Base-by-base conservation (phyloP, 2,797 vertebrate genomes). In the Melanotaenia maccullochi region DNA sequence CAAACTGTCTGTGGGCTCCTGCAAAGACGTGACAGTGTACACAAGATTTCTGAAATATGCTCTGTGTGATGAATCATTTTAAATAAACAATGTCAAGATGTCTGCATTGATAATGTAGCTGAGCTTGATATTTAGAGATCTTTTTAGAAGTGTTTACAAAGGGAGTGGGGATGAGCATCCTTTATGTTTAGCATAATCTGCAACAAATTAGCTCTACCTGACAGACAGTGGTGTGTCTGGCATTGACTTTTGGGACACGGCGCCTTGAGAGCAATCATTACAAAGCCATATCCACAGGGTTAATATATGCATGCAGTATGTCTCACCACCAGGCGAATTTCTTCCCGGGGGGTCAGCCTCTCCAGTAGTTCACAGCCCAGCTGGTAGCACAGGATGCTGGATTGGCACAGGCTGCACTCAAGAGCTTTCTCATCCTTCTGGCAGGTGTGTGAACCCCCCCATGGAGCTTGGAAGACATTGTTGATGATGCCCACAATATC, bases 351-450 rank as follows among this genome's bases (percentile, higher is more conserved):
- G 76, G 97, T 97, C 78, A 99, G 91, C 84, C 97, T 96, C 89
- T 97, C 96, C 81, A 99, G 93, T 62, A 99, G 95, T 75, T 99
- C 97, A 88, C 97, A 99, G 79, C 96, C 97, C 90, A 99, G 93
- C 91, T 99, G 98, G 92, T 99, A 99, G 90, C 98, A 99, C 72
- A 99, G 94, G 91, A 99, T 99, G 88, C 98, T 99, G 87, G 97
- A 98, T 90, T 99, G 98, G 86, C 98, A 99, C 71, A 99, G 93
- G 85, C 93, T 96, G 88, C 98, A 99, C 92, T 99, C 97, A 51
- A 94, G 91, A 57, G 96, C 95, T 91, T 97, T 98, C 90, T 97
- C 97, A 5, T 98, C 96, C 91, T 99, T 99, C 93, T 97, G 97
- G 90, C 98, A 99, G 87, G 96, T 97, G 90, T 99, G 98, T 55